These are phyloP conservation scores for Chironomus tepperi DNA, from an alignment of 1,140 invertebrate species.

Conservation along the genomic window DNA sequence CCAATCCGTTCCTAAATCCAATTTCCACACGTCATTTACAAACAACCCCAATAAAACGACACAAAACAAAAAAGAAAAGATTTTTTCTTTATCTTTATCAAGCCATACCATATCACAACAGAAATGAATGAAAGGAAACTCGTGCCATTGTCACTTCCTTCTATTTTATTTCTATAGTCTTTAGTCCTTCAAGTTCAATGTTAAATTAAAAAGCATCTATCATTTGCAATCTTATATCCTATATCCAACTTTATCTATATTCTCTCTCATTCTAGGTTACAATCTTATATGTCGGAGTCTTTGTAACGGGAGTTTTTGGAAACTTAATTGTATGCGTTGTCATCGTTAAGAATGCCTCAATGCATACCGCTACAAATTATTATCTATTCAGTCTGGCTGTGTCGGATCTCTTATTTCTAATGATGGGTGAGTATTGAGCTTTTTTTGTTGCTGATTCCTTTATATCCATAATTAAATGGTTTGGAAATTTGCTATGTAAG, in stretches of 20 bases:
- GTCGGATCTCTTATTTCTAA: slow-evolving; percentile 63
- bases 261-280: slow-evolving; percentile 48
- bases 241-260: slow-evolving; percentile 1
- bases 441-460: not conserved
- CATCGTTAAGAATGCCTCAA: slow-evolving; percentile 68
- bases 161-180: not conserved
- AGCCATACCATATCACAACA: not conserved
- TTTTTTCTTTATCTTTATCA: not conserved
- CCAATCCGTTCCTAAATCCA: no score
- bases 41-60: not conserved
- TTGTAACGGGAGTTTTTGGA: slow-evolving; percentile 76
- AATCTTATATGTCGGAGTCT: slow-evolving; percentile 67
- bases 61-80: not conserved
- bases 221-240: no score
- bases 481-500: no score
- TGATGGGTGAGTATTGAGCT: slow-evolving; percentile 53
- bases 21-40: no score
- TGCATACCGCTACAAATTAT: slow-evolving; percentile 85
- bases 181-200: no score
- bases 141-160: not conserved
- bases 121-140: not conserved
- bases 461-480: not conserved
- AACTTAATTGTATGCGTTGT: slow-evolving; percentile 85
- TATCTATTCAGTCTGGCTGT: slow-evolving; percentile 83
- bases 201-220: not conserved